Percentiles rank a stretch among this genome's conserved stretches.
Conservation (phyloP, 2,888 invertebrate genomes). For the Drosophila lacicola region DNA sequence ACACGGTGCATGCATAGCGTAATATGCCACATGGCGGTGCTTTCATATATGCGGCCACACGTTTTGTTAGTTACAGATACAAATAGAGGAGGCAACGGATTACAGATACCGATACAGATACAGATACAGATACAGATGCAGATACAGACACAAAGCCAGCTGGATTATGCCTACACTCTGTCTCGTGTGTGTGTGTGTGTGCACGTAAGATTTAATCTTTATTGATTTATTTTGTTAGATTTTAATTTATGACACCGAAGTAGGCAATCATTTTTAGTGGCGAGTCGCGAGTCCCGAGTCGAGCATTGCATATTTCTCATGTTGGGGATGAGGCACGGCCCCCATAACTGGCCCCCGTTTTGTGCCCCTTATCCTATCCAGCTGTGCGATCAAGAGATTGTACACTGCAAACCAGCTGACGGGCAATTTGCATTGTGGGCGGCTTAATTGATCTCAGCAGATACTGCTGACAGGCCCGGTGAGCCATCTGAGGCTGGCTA, state of each 20-base stretch:
- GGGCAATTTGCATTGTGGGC: conserved; percentile 68
- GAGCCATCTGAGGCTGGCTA: conserved; percentile 13
- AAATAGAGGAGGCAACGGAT: conserved; percentile 52
- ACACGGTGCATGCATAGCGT: conserved; percentile 14
- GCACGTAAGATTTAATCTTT: conserved; percentile 83
- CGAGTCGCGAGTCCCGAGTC: conserved; percentile 15
- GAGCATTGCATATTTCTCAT: conserved; percentile 43
- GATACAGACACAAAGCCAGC: conserved; percentile 54
- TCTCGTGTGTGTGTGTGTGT: conserved; percentile 34
- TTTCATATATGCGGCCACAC: conserved; percentile 73
- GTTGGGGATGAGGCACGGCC: conserved; percentile 11
- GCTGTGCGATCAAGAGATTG: conserved; percentile 61
- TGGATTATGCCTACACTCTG: conserved; percentile 65
- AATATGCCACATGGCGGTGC: conserved; percentile 63
- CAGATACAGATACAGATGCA: conserved; percentile 40
- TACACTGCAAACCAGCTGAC: conserved; percentile 31
- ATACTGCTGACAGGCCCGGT: conserved; percentile 19
- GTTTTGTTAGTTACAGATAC: conserved; percentile 72
- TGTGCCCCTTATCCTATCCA: conserved; percentile 30
- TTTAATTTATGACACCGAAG: conserved; percentile 81
- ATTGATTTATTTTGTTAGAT: conserved; percentile 83
- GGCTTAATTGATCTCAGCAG: conserved; percentile 60
- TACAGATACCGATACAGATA: conserved; percentile 56
- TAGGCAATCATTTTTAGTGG: conserved; percentile 75
- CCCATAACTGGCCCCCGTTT: not conserved